A percentile compares a stretch with the other conserved stretches of the same genome.
phyloP scores from a whole-genome alignment of 2,113 vertebrate species.

The Thymallus thymallus region DNA sequence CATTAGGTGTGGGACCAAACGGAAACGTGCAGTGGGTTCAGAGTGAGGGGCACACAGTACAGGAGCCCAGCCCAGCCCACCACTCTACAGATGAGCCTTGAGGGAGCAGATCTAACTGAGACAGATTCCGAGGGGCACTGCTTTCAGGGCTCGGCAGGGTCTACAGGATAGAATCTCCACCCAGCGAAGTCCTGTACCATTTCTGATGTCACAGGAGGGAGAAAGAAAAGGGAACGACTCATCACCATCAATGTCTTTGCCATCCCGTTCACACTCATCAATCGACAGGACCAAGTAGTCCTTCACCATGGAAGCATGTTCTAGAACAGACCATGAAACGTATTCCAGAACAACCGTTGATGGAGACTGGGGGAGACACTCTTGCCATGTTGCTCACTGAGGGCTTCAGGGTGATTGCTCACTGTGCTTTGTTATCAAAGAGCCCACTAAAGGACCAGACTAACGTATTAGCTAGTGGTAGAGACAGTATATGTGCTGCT shows the following conservation, averaged over 20 bases:
- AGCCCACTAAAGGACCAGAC: conserved; percentile 63
- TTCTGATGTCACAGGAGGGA: conserved; percentile 20
- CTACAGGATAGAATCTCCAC: conserved; percentile 43
- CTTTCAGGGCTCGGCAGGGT: conserved; percentile 24
- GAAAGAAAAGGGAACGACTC: conserved; percentile 56
- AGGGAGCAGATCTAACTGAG: background rate
- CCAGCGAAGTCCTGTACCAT: conserved; percentile 37
- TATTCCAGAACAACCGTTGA: background rate
- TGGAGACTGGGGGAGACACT: conserved; percentile 45
- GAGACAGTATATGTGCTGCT: background rate
- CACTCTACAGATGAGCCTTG: background rate
- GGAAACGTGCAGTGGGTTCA: conserved; percentile 22
- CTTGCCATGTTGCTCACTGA: conserved; percentile 68
- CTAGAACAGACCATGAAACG: background rate
- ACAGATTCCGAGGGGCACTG: conserved; percentile 19
- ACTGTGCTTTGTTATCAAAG: conserved; percentile 40
- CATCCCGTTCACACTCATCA: conserved; percentile 21
- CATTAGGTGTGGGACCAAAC: conserved; percentile 40
- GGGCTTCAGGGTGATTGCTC: conserved; percentile 71
- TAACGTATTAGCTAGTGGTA: conserved; percentile 7
- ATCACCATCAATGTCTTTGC: conserved; percentile 5
- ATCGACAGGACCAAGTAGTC: conserved; percentile 16
- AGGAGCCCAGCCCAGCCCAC: background rate
- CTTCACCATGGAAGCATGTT: conserved; percentile 29
- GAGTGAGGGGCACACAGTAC: conserved; percentile 8